These are phyloP conservation scores for Arnoldichthys spilopterus DNA, from an alignment of 2,797 vertebrate species.

Conservation along the genomic window DNA sequence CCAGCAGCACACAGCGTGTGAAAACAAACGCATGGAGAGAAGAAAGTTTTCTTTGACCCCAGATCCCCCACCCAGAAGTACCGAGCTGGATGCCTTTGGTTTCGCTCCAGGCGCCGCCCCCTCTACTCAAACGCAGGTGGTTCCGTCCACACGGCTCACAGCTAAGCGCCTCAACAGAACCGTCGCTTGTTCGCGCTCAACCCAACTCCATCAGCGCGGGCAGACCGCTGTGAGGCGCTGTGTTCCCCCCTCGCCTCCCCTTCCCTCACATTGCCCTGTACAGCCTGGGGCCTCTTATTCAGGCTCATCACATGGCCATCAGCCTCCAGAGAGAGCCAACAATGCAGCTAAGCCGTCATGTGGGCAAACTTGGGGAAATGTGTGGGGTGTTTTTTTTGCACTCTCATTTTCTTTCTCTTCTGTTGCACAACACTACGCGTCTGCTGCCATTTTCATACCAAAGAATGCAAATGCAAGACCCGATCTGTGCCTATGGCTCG, in stretches of 20 bases:
- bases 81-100: not conserved
- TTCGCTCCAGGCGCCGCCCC: not conserved
- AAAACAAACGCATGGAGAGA: not conserved
- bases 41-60: not conserved
- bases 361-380: not conserved
- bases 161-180: not conserved
- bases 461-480: too few relatives aligned
- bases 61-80: not conserved
- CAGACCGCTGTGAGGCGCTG: not conserved
- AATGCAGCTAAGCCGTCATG: not conserved
- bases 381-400: not conserved
- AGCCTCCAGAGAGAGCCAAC: not conserved
- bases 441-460: too few relatives aligned
- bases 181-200: too few relatives aligned
- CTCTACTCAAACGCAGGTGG: not conserved
- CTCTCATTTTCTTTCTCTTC: not conserved
- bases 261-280: too few relatives aligned
- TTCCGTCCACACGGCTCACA: not conserved
- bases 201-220: too few relatives aligned
- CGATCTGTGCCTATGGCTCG: too few relatives aligned
- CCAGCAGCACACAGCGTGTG: not conserved
- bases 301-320: conserved; percentile 1
- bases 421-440: not conserved
- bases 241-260: not conserved
- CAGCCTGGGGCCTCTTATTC: not conserved